Evolutionary conservation across 2,888 invertebrate genomes (phyloP), one percentile per base, ranked within the genome.

Genomic region (Trichogramma dendrolimi): DNA sequence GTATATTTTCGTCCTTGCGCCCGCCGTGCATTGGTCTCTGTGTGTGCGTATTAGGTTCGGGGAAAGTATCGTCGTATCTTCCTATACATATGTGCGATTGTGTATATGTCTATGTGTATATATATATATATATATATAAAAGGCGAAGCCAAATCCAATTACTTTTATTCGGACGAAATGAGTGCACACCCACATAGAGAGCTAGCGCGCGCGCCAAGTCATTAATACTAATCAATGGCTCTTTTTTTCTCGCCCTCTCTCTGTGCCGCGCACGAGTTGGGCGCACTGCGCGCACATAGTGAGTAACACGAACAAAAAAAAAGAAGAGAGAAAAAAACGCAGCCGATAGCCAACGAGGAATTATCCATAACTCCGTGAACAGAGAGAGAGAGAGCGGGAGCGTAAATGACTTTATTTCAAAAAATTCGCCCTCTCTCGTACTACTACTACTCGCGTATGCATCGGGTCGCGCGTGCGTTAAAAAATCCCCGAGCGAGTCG

Each of bases 101-200:
- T 60, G 55, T 50, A 61, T 51, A 51, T 44, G 38, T 10, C 11
- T 55, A 14, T 40, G 38, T 57, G 10, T 57, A 44, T 44, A 52
- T 47, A 48, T 51, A 5, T 14, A 44, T 57, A 44, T 44, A 52
- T 47, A 48, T 51, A 5, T 14, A 44, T 43, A 68, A 68, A 63
- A 74, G 75, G 73, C 76, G 72, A 75, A 77, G 76, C 77, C 75
- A 79, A 79, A 79, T 78, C 79, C 79, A 79, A 78, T 79, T 79
- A 79, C 77, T 78, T 79, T 79, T 78, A 79, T 79, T 79, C 78
- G 77, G 78, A 76, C 73, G 74, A 79, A 79, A 79, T 79, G 79
- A 79, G 79, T 77, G 78, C 78, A 76, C 49, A 27, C 27, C 27
- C 27, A 27, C 27, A 27, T 27, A 27, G 27, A 27, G 49, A 10